Percentiles rank a stretch among this genome's conserved stretches.
These are phyloP conservation scores for Rhinophrynus dorsalis DNA, from an alignment of 2,797 vertebrate species.

Conservation along the genomic window DNA sequence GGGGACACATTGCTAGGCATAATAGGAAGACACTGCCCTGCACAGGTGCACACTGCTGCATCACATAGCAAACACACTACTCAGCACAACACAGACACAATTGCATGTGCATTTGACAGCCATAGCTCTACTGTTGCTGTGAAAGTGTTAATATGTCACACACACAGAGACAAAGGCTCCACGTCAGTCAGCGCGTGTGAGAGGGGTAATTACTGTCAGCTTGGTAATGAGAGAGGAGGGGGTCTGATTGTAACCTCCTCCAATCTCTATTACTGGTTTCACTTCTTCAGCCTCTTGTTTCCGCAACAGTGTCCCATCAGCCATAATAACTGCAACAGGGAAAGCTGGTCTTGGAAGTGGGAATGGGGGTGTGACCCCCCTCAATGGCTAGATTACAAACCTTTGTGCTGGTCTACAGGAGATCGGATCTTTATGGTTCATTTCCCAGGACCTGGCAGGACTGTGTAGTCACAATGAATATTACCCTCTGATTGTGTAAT, in stretches of 20 bases:
- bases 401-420: background rate
- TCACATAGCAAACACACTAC: no score
- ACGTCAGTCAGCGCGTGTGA: slow-evolving; percentile 35
- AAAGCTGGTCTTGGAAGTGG: slow-evolving; percentile 13
- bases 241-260: slow-evolving; percentile 34
- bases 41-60: no score
- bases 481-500: background rate
- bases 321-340: slow-evolving; percentile 29
- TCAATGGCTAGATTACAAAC: background rate
- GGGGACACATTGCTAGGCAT: background rate
- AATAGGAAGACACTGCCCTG: background rate
- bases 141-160: slow-evolving; percentile 35
- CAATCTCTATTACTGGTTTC: slow-evolving; percentile 41
- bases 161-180: slow-evolving; percentile 25
- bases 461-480: background rate
- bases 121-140: background rate
- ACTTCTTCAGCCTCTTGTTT: slow-evolving; percentile 41
- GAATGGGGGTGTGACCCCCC: background rate
- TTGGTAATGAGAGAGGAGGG: slow-evolving; percentile 43
- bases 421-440: background rate
- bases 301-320: slow-evolving; percentile 32
- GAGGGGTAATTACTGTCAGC: slow-evolving; percentile 47
- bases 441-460: background rate
- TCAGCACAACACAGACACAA: no score
- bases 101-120: background rate